Conservation (phyloP, 2,888 invertebrate species). For the Anorthoa munda region DNA sequence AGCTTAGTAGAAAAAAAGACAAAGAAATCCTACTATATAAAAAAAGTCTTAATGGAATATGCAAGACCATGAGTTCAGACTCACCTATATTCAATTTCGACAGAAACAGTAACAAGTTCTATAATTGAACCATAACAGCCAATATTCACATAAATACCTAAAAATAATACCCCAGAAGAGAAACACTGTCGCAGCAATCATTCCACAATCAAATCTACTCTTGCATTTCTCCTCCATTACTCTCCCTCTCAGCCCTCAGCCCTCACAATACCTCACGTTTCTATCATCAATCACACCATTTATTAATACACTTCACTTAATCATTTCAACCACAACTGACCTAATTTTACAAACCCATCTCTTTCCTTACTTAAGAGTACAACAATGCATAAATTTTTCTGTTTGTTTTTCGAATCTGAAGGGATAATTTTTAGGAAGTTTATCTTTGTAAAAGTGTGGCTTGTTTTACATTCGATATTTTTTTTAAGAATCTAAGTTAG, state of each 20-base stretch:
- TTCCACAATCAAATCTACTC: constrained; percentile 34
- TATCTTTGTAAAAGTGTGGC: not conserved
- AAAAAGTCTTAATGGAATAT: too few species aligned
- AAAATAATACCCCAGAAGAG: not conserved
- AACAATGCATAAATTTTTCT: constrained; percentile 42
- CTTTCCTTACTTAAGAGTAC: constrained; percentile 4
- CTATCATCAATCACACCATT: constrained; percentile 62
- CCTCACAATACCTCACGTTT: constrained; percentile 60
- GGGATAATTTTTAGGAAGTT: not conserved
- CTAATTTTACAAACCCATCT: constrained; percentile 62
- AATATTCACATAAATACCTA: not conserved
- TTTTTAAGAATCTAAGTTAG: not conserved
- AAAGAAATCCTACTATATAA: too few species aligned
- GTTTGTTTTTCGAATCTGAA: constrained; percentile 40
- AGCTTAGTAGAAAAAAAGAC: too few species aligned
- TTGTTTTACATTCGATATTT: constrained; percentile 2
- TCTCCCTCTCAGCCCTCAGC: constrained; percentile 31
- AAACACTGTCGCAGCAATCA: constrained; percentile 19
- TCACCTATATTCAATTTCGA: too few species aligned
- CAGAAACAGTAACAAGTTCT: not conserved
- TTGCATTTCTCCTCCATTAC: constrained; percentile 31
- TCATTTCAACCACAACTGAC: constrained; percentile 62
- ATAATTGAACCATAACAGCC: not conserved
- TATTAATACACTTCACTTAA: constrained; percentile 64
- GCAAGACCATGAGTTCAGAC: too few species aligned